These are phyloP conservation scores for Turnix velox DNA, from an alignment of 2,113 vertebrate species.

Conservation along the genomic window DNA sequence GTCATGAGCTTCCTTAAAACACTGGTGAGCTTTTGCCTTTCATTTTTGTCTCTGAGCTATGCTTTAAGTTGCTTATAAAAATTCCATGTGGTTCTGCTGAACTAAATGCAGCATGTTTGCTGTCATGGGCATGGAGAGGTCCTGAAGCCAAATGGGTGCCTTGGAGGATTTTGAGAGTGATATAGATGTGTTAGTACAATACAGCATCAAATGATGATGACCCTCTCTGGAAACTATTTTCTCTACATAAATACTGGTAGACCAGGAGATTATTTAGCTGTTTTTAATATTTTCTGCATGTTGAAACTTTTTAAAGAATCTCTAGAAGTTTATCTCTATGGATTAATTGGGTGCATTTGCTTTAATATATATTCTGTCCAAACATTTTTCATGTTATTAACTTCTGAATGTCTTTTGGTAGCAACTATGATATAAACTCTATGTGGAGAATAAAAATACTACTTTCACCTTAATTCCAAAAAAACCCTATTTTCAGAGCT, in stretches of 20 bases:
- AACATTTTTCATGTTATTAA: neutral
- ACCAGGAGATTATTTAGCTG: neutral
- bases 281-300: neutral
- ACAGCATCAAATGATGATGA: neutral
- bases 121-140: neutral
- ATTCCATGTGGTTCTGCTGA: neutral
- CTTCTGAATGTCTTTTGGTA: too few species aligned
- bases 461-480: neutral
- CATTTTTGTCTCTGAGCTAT: neutral
- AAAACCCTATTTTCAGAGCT: neutral
- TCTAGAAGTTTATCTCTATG: neutral
- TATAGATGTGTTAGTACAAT: neutral
- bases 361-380: neutral
- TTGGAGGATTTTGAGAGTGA: neutral
- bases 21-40: conserved; percentile 77
- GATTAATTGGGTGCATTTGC: neutral
- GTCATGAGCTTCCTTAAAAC: conserved; percentile 99
- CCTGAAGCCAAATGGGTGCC: neutral
- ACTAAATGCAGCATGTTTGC: neutral
- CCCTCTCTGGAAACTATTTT: neutral
- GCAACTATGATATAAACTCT: neutral
- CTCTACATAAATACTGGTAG: neutral
- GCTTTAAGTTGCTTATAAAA: neutral
- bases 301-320: neutral
- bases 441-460: neutral